phyloP scores from a whole-genome alignment of 2,888 invertebrate species.

The Diploptera punctata region DNA sequence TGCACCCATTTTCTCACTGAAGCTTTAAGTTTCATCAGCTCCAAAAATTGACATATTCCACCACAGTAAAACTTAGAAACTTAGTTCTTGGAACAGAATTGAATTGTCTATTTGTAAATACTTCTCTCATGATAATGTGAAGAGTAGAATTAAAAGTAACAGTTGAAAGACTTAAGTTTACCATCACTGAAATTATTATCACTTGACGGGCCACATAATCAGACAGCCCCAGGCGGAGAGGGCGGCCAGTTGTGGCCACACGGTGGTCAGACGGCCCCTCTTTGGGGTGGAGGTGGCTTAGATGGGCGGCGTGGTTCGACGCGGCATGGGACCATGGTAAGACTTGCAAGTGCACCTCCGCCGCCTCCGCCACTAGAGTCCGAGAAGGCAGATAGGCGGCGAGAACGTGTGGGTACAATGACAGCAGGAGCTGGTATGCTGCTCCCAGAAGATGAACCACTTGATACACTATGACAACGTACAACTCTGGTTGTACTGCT shows the following conservation, averaged over 20 bases:
- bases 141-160: background rate
- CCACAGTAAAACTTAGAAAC: slow-evolving; percentile 14
- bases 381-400: slow-evolving; percentile 38
- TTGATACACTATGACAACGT: slow-evolving; percentile 42
- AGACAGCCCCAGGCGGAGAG: slow-evolving; percentile 25
- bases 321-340: slow-evolving; percentile 41
- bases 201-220: slow-evolving; percentile 19
- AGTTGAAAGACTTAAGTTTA: slow-evolving; percentile 6
- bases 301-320: slow-evolving; percentile 20
- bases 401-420: slow-evolving; percentile 33
- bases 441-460: slow-evolving; percentile 23
- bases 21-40: slow-evolving; percentile 13
- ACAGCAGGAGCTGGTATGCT: slow-evolving; percentile 30
- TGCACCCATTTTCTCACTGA: background rate
- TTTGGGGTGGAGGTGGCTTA: slow-evolving; percentile 23
- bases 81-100: background rate
- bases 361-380: slow-evolving; percentile 36
- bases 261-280: slow-evolving; percentile 27
- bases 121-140: too few relatives aligned
- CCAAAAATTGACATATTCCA: background rate
- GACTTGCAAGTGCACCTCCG: slow-evolving; percentile 32
- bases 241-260: slow-evolving; percentile 12
- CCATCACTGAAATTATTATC: slow-evolving; percentile 9
- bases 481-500: slow-evolving; percentile 32
- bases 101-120: background rate